Evolutionary conservation across 1,140 invertebrate species (phyloP).

Genomic region (Galendromus occidentalis): DNA sequence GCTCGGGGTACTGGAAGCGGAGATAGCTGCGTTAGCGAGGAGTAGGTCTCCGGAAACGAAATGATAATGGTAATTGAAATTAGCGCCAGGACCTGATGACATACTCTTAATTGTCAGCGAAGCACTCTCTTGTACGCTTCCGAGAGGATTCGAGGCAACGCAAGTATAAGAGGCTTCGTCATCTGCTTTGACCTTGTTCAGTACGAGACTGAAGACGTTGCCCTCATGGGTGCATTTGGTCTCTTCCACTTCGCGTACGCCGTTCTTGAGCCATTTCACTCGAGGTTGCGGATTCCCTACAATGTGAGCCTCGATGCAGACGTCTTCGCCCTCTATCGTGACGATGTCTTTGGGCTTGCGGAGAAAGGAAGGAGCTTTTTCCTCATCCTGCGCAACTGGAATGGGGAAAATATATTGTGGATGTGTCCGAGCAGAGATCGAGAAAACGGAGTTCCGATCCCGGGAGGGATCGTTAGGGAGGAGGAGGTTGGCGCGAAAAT

Average conservation of each 20-base stretch:
- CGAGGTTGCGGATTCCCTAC: constrained; percentile 7
- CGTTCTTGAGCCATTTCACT: constrained; percentile 13
- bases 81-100: neutral
- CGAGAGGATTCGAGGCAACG: constrained; percentile 31
- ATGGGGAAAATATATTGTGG: too few relatives aligned
- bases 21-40: neutral
- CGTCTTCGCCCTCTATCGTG: constrained; percentile 16
- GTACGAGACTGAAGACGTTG: constrained; percentile 20
- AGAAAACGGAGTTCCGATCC: too few relatives aligned
- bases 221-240: constrained; percentile 11
- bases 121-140: constrained; percentile 30
- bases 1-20: neutral
- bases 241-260: neutral
- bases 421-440: too few relatives aligned
- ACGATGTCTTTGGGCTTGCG: constrained; percentile 23
- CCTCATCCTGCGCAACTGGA: neutral
- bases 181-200: constrained; percentile 10
- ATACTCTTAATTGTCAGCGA: constrained; percentile 6
- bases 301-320: neutral
- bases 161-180: constrained; percentile 18
- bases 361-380: constrained; percentile 16
- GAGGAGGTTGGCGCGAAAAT: neutral
- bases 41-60: too few relatives aligned
- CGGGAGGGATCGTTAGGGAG: neutral
- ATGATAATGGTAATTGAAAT: neutral